Percentiles rank a stretch among this genome's conserved stretches.
Evolutionary conservation across 2,797 vertebrate species (phyloP).

Genomic region (Anguilla obscura): DNA sequence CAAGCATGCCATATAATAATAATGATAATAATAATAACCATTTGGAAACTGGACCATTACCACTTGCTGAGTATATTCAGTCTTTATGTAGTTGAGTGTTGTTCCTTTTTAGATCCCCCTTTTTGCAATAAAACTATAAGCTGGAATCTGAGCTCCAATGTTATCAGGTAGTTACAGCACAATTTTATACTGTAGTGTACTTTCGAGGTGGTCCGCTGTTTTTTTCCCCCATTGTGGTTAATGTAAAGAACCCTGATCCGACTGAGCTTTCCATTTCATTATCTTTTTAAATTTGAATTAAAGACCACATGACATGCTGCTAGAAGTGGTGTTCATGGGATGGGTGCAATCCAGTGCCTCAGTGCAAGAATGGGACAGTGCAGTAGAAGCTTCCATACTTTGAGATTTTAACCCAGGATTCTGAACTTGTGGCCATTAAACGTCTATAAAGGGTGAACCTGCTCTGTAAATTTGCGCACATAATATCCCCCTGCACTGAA

Average conservation of each 20-base stretch:
- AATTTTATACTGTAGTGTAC: too few relatives aligned
- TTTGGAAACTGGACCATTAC: constrained; percentile 34
- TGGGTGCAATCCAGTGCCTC: too few relatives aligned
- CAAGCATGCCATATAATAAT: constrained; percentile 1
- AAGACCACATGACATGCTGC: background rate
- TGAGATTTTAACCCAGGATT: too few relatives aligned
- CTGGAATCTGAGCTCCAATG: constrained; percentile 29
- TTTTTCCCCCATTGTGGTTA: too few relatives aligned
- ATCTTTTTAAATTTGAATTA: background rate
- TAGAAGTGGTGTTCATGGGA: too few relatives aligned
- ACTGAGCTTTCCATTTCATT: background rate
- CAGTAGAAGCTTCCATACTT: too few relatives aligned
- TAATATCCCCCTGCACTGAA: too few relatives aligned
- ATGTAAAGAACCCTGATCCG: background rate
- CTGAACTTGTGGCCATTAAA: too few relatives aligned
- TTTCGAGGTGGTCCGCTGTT: background rate
- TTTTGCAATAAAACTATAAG: constrained; percentile 30
- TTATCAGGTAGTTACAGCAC: background rate
- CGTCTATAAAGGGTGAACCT: too few relatives aligned
- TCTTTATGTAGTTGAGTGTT: constrained; percentile 32
- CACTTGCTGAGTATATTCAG: constrained; percentile 24
- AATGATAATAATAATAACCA: too few relatives aligned
- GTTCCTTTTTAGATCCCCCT: constrained; percentile 36
- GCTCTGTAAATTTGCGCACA: too few relatives aligned
- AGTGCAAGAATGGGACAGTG: too few relatives aligned